These are phyloP conservation scores for Sarcophaga carnaria DNA, from an alignment of 2,888 invertebrate genomes.

Conservation along the genomic window DNA sequence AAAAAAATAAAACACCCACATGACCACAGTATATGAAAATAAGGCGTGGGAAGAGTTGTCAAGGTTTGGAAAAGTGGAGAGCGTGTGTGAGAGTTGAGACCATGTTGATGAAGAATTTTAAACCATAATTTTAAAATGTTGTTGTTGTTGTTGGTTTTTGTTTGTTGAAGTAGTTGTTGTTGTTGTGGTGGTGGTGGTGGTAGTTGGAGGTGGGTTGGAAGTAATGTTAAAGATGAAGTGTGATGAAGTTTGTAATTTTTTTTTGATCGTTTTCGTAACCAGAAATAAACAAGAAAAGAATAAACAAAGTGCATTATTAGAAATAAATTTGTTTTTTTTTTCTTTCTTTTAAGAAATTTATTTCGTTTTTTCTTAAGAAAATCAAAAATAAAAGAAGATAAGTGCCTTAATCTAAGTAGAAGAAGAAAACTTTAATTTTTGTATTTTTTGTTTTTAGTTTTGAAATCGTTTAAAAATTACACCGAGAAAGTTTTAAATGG, in stretches of 20 bases:
- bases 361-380: background rate
- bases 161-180: conserved; percentile 36
- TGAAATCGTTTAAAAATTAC: conserved; percentile 57
- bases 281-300: conserved; percentile 68
- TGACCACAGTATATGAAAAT: background rate
- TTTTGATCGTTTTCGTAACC: conserved; percentile 53
- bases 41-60: background rate
- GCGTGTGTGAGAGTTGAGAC: background rate
- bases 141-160: background rate
- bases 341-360: conserved; percentile 7
- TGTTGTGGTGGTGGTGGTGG: conserved; percentile 10
- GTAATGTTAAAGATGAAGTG: conserved; percentile 25
- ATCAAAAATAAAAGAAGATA: conserved; percentile 37
- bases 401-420: conserved; percentile 59
- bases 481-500: conserved; percentile 64
- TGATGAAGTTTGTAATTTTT: conserved; percentile 33
- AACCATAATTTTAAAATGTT: conserved; percentile 25
- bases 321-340: conserved; percentile 44
- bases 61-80: conserved; percentile 10
- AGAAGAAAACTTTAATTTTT: background rate
- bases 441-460: background rate
- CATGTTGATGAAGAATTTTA: conserved; percentile 31
- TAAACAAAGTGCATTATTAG: conserved; percentile 71
- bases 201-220: conserved; percentile 38
- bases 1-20: conserved; percentile 30